These are phyloP conservation scores for Drosophila setosimentum DNA, from an alignment of 2,888 invertebrate species.

Conservation along the genomic window DNA sequence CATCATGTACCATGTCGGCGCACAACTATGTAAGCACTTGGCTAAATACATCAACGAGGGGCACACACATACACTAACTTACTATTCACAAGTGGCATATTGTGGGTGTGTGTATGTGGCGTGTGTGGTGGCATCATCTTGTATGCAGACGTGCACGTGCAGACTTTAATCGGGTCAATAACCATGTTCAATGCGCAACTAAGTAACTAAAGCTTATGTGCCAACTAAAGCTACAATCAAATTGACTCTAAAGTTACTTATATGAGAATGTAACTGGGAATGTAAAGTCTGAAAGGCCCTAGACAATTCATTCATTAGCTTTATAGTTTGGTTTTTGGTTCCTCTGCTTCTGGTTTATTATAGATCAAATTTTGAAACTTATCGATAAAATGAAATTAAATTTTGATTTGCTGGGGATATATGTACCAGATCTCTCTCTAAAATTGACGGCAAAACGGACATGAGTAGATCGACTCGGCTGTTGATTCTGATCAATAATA, in stretches of 20 bases:
- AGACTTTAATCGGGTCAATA: conserved; percentile 19
- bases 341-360: background rate
- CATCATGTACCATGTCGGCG: conserved; percentile 17
- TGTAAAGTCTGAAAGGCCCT: background rate
- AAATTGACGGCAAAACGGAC: too few relatives aligned
- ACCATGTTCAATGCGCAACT: conserved; percentile 14
- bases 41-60: conserved; percentile 3
- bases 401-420: background rate
- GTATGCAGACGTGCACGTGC: conserved; percentile 5
- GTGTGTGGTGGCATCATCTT: conserved; percentile 7
- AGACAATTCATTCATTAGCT: background rate
- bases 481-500: background rate
- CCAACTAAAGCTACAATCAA: background rate
- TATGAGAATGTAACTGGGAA: too few relatives aligned
- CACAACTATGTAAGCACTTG: conserved; percentile 29
- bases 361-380: background rate
- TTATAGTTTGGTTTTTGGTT: background rate
- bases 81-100: conserved; percentile 5
- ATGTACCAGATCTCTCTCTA: background rate
- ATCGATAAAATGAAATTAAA: background rate
- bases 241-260: background rate
- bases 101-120: background rate
- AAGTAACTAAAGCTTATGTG: background rate
- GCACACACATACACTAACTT: background rate
- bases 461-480: too few relatives aligned